phyloP scores from a whole-genome alignment of 2,888 invertebrate species.

The Rhyacophila evoluta region DNA sequence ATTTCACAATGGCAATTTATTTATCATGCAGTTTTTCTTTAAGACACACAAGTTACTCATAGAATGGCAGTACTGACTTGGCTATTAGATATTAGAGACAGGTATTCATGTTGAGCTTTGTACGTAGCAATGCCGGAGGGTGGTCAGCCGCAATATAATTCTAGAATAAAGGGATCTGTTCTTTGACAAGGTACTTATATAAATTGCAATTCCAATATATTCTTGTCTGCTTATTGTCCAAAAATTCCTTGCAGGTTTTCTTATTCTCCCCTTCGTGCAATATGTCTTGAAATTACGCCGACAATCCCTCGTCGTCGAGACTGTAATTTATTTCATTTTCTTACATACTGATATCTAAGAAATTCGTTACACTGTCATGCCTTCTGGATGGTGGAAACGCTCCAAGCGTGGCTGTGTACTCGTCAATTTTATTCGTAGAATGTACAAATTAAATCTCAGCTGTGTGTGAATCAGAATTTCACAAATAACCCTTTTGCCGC shows the following conservation, averaged over 20 bases:
- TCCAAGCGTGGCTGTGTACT: not conserved
- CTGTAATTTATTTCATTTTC: conserved; percentile 48
- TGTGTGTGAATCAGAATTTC: not conserved
- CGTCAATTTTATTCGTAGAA: not conserved
- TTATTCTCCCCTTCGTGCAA: conserved; percentile 40
- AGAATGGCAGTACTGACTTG: too few species aligned
- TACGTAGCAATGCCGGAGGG: not conserved
- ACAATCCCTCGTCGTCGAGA: conserved; percentile 29
- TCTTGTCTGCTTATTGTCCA: conserved; percentile 53
- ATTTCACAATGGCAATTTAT: too few species aligned
- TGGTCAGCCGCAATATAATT: not conserved
- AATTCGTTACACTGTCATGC: not conserved
- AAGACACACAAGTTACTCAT: too few species aligned
- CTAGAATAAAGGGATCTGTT: conserved; percentile 2
- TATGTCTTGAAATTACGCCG: conserved; percentile 47
- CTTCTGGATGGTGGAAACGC: not conserved
- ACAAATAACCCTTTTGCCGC: too few species aligned
- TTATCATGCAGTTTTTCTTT: too few species aligned
- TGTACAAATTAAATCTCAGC: conserved; percentile 27
- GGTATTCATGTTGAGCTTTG: not conserved
- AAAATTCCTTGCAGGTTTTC: conserved; percentile 44
- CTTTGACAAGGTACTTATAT: conserved; percentile 41
- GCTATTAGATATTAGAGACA: too few species aligned
- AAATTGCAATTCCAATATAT: conserved; percentile 52
- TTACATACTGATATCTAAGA: conserved; percentile 29